These are phyloP conservation scores for Carlito syrichta DNA, from an alignment of 2,113 vertebrate species.

Conservation along the genomic window DNA sequence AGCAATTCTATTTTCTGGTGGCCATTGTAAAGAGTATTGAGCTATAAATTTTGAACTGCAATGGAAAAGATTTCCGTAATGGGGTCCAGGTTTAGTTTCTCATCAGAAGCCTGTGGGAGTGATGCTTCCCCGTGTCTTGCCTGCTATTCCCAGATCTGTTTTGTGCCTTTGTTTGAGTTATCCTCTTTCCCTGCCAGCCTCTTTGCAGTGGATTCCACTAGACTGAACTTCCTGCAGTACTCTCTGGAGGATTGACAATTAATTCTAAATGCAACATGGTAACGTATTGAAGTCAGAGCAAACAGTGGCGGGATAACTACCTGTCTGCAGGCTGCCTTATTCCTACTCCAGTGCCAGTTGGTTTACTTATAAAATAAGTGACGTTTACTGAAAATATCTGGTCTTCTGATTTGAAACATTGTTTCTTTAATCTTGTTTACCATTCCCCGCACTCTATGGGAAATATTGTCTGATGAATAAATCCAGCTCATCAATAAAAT, in stretches of 20 bases:
- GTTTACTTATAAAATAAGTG: no score
- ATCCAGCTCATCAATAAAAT: neutral
- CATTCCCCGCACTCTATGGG: neutral
- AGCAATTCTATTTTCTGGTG: neutral
- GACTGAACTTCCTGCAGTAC: neutral
- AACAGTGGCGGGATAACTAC: rapidly evolving
- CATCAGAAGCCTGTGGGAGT: neutral
- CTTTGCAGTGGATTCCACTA: neutral
- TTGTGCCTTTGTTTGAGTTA: neutral
- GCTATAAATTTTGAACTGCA: neutral
- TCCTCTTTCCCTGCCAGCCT: neutral
- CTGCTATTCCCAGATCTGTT: no score
- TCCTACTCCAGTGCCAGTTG: neutral
- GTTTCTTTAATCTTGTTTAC: neutral
- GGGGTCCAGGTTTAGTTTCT: no score
- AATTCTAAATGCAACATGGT: rapidly evolving
- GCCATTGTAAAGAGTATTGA: neutral
- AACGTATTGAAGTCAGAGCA: neutral
- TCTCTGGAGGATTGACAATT: rapidly evolving
- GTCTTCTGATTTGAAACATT: neutral
- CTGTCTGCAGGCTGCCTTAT: neutral
- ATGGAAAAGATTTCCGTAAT: neutral
- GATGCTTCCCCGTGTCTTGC: no score
- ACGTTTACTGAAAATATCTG: neutral
- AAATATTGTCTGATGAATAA: neutral